Conservation (phyloP, 1,140 invertebrate species). For the Sarcophaga bullata region DNA sequence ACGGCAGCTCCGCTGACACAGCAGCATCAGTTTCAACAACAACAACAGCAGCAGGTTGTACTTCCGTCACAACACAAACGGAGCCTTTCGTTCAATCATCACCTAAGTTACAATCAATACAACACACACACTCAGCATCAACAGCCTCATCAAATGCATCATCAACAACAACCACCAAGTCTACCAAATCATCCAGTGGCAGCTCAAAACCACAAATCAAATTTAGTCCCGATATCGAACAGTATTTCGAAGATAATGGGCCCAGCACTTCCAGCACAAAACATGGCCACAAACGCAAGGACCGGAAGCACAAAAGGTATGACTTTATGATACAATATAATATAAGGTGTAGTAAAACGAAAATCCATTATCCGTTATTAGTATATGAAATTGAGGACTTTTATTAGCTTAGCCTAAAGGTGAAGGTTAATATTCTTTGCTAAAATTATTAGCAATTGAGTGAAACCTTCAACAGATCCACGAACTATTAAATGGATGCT, state of each 20-base stretch:
- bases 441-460: too few relatives aligned
- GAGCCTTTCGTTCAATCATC: conserved; percentile 75
- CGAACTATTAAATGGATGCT: too few relatives aligned
- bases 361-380: background rate
- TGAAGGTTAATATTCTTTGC: too few relatives aligned
- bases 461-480: too few relatives aligned
- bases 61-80: conserved; percentile 69
- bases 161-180: conserved; percentile 66
- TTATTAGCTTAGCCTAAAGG: too few relatives aligned
- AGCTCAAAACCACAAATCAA: conserved; percentile 62
- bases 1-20: conserved; percentile 11
- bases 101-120: conserved; percentile 73
- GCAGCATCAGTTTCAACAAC: conserved; percentile 43
- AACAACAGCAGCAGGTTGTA: conserved; percentile 47
- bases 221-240: conserved; percentile 65
- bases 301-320: conserved; percentile 65
- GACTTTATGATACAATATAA: background rate
- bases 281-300: conserved; percentile 61
- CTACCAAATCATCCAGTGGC: conserved; percentile 64
- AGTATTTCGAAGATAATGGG: conserved; percentile 54
- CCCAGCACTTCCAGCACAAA: conserved; percentile 50
- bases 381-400: too few relatives aligned
- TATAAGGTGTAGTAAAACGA: background rate
- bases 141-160: conserved; percentile 66
- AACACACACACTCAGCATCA: conserved; percentile 68